A percentile compares a stretch with the other conserved stretches of the same genome.
These are phyloP conservation scores for Alligator sinensis DNA, from an alignment of 2,113 vertebrate genomes.

Conservation along the genomic window DNA sequence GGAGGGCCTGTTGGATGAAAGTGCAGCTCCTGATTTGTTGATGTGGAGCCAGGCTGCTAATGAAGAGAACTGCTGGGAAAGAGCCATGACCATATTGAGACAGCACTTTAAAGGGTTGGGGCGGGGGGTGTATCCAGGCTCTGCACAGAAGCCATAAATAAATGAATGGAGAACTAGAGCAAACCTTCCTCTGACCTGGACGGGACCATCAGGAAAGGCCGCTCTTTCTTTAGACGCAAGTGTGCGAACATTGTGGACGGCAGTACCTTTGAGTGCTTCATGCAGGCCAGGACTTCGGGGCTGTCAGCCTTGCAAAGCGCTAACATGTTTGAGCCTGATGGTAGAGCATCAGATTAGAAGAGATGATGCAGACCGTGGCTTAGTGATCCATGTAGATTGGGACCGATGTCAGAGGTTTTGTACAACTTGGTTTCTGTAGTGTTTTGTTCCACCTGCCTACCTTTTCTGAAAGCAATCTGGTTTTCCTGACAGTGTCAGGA, in stretches of 20 bases:
- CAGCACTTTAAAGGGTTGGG: accelerated
- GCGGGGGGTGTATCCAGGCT: accelerated
- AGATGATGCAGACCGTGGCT: background rate
- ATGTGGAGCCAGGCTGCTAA: accelerated
- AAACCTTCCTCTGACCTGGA: accelerated
- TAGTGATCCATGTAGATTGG: background rate
- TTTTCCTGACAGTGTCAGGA: background rate
- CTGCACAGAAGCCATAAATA: background rate
- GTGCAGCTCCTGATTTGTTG: background rate
- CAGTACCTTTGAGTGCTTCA: background rate
- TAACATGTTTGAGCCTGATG: background rate
- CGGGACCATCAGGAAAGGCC: background rate
- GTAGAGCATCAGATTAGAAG: background rate
- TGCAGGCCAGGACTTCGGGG: accelerated
- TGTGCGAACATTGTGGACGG: background rate
- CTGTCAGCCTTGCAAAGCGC: background rate
- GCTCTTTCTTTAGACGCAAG: accelerated
- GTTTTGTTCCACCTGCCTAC: background rate
- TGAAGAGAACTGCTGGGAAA: background rate
- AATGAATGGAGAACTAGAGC: background rate
- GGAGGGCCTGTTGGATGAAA: background rate
- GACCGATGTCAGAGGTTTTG: background rate
- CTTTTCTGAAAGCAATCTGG: background rate
- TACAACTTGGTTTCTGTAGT: background rate
- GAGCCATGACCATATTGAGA: background rate